Percentiles rank a stretch among this genome's conserved stretches.
Conservation (phyloP, 2,113 vertebrate genomes). For the Microtus ochrogaster region DNA sequence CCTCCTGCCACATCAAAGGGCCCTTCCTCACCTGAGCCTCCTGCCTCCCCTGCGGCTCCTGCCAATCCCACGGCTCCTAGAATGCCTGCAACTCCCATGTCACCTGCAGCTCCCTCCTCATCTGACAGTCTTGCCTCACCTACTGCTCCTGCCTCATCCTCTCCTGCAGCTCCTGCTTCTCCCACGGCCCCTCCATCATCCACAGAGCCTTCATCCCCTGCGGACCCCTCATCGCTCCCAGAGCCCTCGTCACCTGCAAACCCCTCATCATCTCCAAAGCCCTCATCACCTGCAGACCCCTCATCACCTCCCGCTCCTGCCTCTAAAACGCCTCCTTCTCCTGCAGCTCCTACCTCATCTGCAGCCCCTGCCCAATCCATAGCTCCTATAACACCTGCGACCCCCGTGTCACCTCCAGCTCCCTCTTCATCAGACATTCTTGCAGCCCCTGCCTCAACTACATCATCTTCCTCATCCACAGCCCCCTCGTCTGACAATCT, state of each 20-base stretch:
- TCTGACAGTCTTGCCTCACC: background rate
- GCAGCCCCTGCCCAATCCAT: background rate
- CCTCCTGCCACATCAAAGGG: background rate
- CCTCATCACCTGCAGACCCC: background rate
- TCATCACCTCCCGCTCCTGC: background rate
- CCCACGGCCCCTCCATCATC: fast-evolving
- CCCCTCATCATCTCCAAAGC: background rate
- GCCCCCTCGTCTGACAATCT: background rate
- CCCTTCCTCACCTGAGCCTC: background rate
- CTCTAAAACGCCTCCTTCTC: background rate
- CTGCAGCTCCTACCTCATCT: background rate
- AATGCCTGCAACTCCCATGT: background rate
- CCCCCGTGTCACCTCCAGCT: background rate
- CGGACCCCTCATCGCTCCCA: background rate
- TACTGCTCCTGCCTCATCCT: background rate
- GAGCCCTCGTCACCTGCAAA: background rate
- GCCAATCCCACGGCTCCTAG: background rate
- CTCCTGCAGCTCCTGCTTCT: too few species aligned
- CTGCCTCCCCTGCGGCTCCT: background rate
- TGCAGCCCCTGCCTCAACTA: background rate
- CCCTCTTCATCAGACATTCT: background rate
- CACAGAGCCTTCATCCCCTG: background rate
- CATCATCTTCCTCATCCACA: background rate
- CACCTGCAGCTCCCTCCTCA: background rate
- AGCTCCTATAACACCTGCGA: background rate